Percentiles rank a stretch among this genome's conserved stretches.
Evolutionary conservation across 2,888 invertebrate genomes (phyloP).

Genomic region (Orthonevra nobilis): DNA sequence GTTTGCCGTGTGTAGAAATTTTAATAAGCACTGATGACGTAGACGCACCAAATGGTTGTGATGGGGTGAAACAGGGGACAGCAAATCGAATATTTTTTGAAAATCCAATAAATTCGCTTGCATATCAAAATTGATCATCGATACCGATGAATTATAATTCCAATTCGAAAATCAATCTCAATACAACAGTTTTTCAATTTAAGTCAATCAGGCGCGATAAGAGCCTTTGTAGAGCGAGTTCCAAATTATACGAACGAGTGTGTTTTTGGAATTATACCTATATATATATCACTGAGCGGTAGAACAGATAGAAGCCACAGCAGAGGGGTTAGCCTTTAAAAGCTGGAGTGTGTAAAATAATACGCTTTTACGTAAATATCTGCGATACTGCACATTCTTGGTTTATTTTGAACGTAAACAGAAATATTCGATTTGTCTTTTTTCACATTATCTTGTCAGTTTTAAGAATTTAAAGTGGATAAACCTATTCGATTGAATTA

Average conservation of each 20-base stretch:
- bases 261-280: slow-evolving; percentile 31
- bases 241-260: slow-evolving; percentile 26
- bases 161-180: slow-evolving; percentile 48
- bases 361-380: slow-evolving; percentile 2
- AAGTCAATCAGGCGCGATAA: slow-evolving; percentile 39
- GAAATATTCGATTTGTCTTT: slow-evolving; percentile 17
- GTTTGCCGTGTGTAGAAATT: slow-evolving; percentile 13
- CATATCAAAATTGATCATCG: slow-evolving; percentile 35
- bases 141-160: slow-evolving; percentile 49
- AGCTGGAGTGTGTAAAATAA: background rate
- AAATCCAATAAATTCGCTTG: slow-evolving; percentile 31
- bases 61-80: background rate
- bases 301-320: background rate
- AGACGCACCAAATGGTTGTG: background rate
- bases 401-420: background rate
- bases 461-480: slow-evolving; percentile 4
- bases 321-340: background rate
- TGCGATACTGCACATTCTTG: background rate
- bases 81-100: background rate
- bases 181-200: slow-evolving; percentile 36
- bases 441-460: slow-evolving; percentile 3
- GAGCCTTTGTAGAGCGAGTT: slow-evolving; percentile 41
- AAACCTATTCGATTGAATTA: no score
- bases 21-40: slow-evolving; percentile 2
- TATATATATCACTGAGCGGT: slow-evolving; percentile 20